phyloP scores from a whole-genome alignment of 2,113 vertebrate species.

The Melanerpes formicivorus region DNA sequence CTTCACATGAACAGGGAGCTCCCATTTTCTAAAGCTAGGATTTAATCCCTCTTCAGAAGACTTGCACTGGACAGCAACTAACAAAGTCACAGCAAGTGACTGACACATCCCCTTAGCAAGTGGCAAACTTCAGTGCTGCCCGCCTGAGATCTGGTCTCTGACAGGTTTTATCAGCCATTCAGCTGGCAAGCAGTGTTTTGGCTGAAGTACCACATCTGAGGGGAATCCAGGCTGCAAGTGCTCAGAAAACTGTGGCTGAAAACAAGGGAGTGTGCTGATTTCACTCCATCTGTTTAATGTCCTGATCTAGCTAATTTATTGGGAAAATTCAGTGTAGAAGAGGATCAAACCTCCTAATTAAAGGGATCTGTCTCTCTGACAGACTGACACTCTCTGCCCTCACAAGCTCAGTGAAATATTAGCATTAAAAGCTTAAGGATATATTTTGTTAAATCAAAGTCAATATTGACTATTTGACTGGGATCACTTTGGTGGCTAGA shows the following conservation, averaged over 20 bases:
- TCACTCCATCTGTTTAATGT: neutral
- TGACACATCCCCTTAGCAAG: accelerated
- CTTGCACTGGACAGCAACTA: neutral
- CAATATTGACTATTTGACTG: neutral
- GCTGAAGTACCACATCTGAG: neutral
- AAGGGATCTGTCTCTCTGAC: neutral
- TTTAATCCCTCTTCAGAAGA: neutral
- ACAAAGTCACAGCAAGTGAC: neutral
- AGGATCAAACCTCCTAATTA: neutral
- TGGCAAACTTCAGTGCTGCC: neutral
- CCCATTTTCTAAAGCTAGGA: neutral
- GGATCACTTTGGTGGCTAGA: neutral
- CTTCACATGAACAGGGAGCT: neutral
- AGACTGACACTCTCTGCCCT: neutral
- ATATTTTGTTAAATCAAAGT: neutral
- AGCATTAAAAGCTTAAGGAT: neutral
- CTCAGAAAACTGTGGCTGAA: neutral
- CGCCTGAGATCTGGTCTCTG: neutral
- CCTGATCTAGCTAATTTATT: neutral
- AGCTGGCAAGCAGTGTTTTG: neutral
- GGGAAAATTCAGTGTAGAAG: neutral
- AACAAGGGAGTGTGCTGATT: neutral
- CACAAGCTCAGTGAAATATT: neutral
- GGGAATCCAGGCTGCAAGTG: neutral
- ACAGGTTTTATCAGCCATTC: neutral